Evolutionary conservation across 2,797 vertebrate species (phyloP).

Genomic region (Apodemus agrarius): DNA sequence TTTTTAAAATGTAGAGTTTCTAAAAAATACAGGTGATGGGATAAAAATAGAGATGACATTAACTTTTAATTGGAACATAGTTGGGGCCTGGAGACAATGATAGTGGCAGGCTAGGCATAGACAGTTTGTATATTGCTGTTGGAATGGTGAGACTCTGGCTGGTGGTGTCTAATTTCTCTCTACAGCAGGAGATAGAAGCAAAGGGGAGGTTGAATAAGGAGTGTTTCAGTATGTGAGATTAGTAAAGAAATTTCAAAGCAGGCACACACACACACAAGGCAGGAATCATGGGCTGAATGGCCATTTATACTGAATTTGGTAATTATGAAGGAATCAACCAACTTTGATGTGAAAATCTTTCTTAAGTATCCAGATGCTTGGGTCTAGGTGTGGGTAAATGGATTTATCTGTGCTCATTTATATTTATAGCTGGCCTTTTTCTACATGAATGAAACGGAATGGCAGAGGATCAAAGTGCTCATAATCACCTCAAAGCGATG

Average conservation of each 20-base stretch:
- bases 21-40: not conserved
- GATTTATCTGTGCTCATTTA: not conserved
- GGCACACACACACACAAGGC: not conserved
- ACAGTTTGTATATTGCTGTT: not conserved
- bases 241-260: not conserved
- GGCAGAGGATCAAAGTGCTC: not conserved
- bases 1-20: too few relatives aligned
- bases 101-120: not conserved
- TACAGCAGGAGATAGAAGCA: not conserved
- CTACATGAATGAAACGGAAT: not conserved
- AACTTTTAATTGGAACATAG: not conserved
- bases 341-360: not conserved
- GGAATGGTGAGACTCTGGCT: not conserved
- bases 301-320: not conserved
- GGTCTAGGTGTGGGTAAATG: not conserved
- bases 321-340: not conserved
- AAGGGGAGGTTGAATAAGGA: not conserved
- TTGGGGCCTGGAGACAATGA: not conserved
- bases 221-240: not conserved
- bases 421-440: not conserved
- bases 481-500: not conserved
- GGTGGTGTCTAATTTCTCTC: not conserved
- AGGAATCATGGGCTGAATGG: not conserved
- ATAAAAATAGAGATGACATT: not conserved
- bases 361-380: not conserved